These are phyloP conservation scores for Brachyrhaphis roseni DNA, from an alignment of 2,797 vertebrate species.

Conservation along the genomic window DNA sequence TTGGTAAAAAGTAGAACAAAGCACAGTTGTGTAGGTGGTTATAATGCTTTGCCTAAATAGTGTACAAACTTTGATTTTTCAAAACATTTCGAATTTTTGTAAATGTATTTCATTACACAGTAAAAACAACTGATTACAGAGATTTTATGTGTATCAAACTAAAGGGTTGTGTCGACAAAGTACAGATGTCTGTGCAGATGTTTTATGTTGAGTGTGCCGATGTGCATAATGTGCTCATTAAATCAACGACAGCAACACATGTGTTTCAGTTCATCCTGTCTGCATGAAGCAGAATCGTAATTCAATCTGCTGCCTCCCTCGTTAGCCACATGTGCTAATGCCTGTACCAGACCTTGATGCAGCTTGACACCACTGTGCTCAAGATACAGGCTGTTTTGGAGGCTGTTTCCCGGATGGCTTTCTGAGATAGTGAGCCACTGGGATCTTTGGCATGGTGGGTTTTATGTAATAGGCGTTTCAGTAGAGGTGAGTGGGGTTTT, in stretches of 20 bases:
- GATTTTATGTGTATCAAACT: constrained; percentile 18
- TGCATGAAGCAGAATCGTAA: constrained; percentile 61
- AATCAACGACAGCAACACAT: constrained; percentile 60
- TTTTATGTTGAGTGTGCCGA: constrained; percentile 63
- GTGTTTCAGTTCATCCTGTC: constrained; percentile 62
- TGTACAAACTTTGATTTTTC: background rate
- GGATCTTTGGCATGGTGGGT: background rate
- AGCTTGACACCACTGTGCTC: constrained; percentile 48
- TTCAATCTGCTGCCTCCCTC: constrained; percentile 72
- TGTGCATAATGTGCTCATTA: constrained; percentile 71
- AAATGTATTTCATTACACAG: background rate
- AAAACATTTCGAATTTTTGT: constrained; percentile 23
- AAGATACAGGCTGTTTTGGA: constrained; percentile 47
- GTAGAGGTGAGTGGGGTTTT: background rate
- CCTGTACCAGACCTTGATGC: constrained; percentile 57
- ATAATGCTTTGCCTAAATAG: background rate
- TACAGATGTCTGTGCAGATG: constrained; percentile 57
- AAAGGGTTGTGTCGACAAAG: constrained; percentile 31
- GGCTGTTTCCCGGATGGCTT: constrained; percentile 44
- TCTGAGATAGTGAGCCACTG: constrained; percentile 35
- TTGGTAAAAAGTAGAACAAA: background rate
- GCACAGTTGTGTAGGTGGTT: background rate
- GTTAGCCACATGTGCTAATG: constrained; percentile 73
- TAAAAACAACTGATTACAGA: background rate
- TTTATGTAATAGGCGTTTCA: constrained; percentile 7